These are phyloP conservation scores for Irena cyanogastra DNA, from an alignment of 2,113 vertebrate genomes.

Conservation along the genomic window DNA sequence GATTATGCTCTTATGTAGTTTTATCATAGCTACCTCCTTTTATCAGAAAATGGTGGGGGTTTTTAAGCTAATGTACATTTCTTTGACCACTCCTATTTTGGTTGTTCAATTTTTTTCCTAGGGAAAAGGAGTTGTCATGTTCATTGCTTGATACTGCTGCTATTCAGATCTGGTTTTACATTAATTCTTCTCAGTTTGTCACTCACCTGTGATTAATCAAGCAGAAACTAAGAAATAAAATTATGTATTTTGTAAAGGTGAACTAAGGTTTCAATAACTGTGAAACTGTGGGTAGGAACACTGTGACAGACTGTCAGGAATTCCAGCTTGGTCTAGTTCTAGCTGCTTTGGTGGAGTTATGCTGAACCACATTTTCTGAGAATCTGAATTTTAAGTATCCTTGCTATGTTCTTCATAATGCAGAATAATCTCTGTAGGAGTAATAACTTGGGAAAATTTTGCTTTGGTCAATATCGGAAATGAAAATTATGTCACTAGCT, in stretches of 20 bases:
- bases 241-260: not conserved
- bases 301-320: not conserved
- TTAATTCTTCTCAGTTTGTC: not conserved
- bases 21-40: not conserved
- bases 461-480: not conserved
- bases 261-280: not conserved
- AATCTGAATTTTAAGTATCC: not conserved
- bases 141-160: not conserved
- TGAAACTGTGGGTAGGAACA: not conserved
- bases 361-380: not conserved
- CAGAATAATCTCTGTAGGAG: not conserved
- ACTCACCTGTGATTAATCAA: not conserved
- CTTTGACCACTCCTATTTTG: not conserved
- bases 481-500: not conserved
- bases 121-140: not conserved
- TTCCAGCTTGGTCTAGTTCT: not conserved
- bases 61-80: not conserved
- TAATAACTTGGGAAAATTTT: not conserved
- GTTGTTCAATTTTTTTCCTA: not conserved
- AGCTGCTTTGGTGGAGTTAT: not conserved
- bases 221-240: not conserved
- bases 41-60: not conserved
- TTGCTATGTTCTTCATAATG: not conserved
- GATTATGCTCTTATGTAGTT: not conserved
- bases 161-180: not conserved